Base-by-base conservation (phyloP, 1,140 invertebrate genomes). In the Mycetomoellerius zeteki region DNA sequence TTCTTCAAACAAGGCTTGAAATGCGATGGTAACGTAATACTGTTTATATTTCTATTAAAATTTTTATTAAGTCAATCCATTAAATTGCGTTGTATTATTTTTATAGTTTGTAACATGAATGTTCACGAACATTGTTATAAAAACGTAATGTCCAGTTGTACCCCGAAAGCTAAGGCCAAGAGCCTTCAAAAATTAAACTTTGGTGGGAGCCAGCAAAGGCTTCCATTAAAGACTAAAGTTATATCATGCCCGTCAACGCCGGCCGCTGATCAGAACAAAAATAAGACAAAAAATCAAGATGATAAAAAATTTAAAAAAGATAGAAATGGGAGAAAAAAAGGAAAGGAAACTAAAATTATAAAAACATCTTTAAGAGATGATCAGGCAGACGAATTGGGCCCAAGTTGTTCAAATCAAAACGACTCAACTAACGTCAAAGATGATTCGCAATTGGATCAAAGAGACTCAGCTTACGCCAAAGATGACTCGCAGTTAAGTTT, bases 131-230 rank as follows among this genome's bases (percentile, higher is more conserved):
- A 99, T 86, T 99, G 99, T 95, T 98, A 99, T 95, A 99, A 99
- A 95, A 99, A 99, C 96, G 99, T 99, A 54, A 99, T 99, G 54
- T 99, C 99, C 95, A 99, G 99, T 95, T 99, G 99, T 96, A 98
- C 98, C 43, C n/a, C n/a, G n/a, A n/a, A n/a, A n/a, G n/a, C n/a
- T n/a, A 99, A 99, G 95, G 97, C 98, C 94, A 98, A 99, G 98
- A 99, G 98, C 0, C 99, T 85, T 96, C 99, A 97, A 90, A 97
- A 97, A 90, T 97, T 99, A 95, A 99, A 99, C 87, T 98, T 99
- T 90, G 98, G 98, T 37, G 98, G 98, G 4, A 98, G 99, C 94
- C 99, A 98, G 95, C 97, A 97, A 12, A 95, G 95, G 72, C 96
- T 97, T 50, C 95, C 97, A n/a, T n/a, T n/a, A 76, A 96, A 97